Evolutionary conservation across 2,113 vertebrate species (phyloP).

Genomic region (Terrapene triunguis): DNA sequence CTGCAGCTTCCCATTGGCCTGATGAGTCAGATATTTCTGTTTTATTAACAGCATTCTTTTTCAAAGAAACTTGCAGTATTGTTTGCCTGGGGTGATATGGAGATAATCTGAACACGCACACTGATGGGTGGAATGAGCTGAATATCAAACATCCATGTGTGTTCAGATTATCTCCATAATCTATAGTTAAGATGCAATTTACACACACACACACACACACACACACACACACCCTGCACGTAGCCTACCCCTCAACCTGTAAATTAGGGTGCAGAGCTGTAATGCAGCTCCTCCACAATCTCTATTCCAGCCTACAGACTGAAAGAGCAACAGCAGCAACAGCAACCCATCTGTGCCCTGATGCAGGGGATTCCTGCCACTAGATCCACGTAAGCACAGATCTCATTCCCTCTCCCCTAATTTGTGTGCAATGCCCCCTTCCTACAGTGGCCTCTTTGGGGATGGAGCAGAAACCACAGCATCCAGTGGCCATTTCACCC

Average conservation of each 20-base stretch:
- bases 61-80: not conserved
- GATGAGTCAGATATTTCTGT: not conserved
- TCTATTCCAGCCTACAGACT: not conserved
- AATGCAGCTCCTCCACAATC: not conserved
- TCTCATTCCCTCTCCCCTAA: not conserved
- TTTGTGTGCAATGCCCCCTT: not conserved
- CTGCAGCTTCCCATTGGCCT: not conserved
- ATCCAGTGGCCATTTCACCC: not conserved
- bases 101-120: not conserved
- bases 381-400: fast-evolving
- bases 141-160: not conserved
- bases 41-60: not conserved
- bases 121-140: not conserved
- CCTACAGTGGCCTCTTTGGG: not conserved
- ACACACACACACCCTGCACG: too few species aligned
- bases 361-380: not conserved
- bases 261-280: not conserved
- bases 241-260: fast-evolving
- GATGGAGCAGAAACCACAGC: not conserved
- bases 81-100: not conserved
- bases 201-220: not conserved
- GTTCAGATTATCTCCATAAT: not conserved
- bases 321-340: not conserved
- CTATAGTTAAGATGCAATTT: not conserved
- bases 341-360: not conserved